These are phyloP conservation scores for Trichopoda pennipes DNA, from an alignment of 2,888 invertebrate genomes.

Conservation along the genomic window DNA sequence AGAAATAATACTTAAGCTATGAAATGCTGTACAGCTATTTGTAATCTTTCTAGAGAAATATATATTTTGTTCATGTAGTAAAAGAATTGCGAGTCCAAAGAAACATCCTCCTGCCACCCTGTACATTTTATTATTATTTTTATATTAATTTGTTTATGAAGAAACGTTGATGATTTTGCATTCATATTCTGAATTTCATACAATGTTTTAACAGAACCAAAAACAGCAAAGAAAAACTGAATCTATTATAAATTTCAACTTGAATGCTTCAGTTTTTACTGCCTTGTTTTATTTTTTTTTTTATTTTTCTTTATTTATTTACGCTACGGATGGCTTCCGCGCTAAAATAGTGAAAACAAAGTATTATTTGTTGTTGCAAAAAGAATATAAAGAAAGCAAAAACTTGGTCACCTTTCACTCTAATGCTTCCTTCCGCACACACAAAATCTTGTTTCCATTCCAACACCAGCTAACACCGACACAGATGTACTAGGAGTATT, in stretches of 20 bases:
- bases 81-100: too few relatives aligned
- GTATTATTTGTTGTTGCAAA: slow-evolving; percentile 17
- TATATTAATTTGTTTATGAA: slow-evolving; percentile 7
- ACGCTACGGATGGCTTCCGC: slow-evolving; percentile 44
- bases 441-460: slow-evolving; percentile 42
- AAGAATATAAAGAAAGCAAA: slow-evolving; percentile 32
- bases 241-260: slow-evolving; percentile 68
- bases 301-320: slow-evolving; percentile 44
- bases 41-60: neutral
- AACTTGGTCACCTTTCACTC: slow-evolving; percentile 68
- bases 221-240: slow-evolving; percentile 16
- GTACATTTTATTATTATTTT: neutral
- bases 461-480: slow-evolving; percentile 21
- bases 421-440: slow-evolving; percentile 64
- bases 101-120: neutral
- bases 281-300: slow-evolving; percentile 29
- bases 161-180: slow-evolving; percentile 49
- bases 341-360: slow-evolving; percentile 51
- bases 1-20: neutral
- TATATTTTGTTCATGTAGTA: too few relatives aligned
- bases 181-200: slow-evolving; percentile 54
- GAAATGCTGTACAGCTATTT: neutral
- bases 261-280: slow-evolving; percentile 62
- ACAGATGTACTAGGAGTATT: slow-evolving; percentile 11
- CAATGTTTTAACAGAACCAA: slow-evolving; percentile 34